phyloP scores from a whole-genome alignment of 37 sponge, comb jelly and placozoan genomes.

The Haliclona indistincta region DNA sequence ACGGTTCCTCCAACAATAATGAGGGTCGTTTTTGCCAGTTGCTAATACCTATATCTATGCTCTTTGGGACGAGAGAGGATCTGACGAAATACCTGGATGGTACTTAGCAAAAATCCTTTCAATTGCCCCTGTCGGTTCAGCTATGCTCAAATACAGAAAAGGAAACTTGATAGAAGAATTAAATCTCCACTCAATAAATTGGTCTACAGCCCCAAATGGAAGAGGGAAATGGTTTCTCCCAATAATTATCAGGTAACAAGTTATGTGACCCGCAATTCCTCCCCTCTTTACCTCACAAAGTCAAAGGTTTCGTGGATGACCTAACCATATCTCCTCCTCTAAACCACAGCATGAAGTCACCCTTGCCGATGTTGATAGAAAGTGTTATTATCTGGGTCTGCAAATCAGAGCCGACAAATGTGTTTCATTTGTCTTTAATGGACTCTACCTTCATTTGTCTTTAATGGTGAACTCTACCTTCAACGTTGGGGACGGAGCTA shows the following conservation, averaged over 20 bases:
- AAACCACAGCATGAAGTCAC: background rate
- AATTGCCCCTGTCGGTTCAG: too few species aligned
- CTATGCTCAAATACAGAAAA: too few species aligned
- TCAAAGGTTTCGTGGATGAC: conserved; percentile 27
- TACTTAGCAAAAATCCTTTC: too few species aligned
- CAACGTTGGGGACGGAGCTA: too few species aligned
- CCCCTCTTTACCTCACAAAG: conserved; percentile 1
- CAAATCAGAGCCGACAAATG: too few species aligned
- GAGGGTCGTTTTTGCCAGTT: background rate
- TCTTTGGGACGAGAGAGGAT: too few species aligned
- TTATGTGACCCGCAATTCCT: background rate
- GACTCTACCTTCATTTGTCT: too few species aligned
- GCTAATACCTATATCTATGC: too few species aligned
- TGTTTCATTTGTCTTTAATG: too few species aligned
- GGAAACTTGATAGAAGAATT: background rate
- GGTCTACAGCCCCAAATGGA: background rate
- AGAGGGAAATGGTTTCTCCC: background rate
- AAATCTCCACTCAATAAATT: background rate
- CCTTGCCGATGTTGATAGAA: background rate
- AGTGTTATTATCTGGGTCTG: too few species aligned
- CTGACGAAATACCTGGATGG: too few species aligned
- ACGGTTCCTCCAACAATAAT: background rate
- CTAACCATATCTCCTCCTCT: conserved; percentile 19
- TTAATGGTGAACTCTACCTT: too few species aligned
- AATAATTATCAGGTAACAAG: background rate